Conservation (phyloP, 1,140 invertebrate species). For the Coboldia fuscipes region DNA sequence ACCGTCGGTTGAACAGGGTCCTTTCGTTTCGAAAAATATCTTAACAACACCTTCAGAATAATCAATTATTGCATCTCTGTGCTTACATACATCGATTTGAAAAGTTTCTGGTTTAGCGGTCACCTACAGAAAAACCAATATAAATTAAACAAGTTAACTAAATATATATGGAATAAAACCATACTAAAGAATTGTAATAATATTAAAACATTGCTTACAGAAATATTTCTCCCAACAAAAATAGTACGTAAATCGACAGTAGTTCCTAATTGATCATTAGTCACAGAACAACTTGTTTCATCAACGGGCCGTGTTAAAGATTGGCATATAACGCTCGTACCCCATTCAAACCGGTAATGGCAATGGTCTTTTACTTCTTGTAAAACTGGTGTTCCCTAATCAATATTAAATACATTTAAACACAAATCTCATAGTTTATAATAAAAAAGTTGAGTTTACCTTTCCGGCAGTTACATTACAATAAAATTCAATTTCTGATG, state of each 20-base stretch:
- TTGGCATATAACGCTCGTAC: conserved; percentile 25
- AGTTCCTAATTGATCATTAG: conserved; percentile 11
- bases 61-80: conserved; percentile 14
- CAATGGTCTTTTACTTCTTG: conserved; percentile 20
- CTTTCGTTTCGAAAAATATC: conserved; percentile 15
- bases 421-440: background rate
- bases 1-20: conserved; percentile 13
- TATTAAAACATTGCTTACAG: no score
- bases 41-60: conserved; percentile 18
- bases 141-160: background rate
- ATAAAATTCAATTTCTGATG: conserved; percentile 22
- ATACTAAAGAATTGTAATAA: no score
- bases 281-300: conserved; percentile 13
- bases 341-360: conserved; percentile 24
- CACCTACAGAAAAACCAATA: conserved; percentile 7
- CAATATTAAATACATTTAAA: conserved; percentile 1
- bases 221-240: no score
- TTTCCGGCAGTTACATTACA: conserved; percentile 20
- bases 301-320: no score
- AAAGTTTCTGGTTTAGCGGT: conserved; percentile 6
- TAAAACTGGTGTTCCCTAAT: conserved; percentile 21
- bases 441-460: conserved; percentile 14
- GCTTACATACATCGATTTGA: conserved; percentile 12
- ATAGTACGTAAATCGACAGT: conserved; percentile 10
- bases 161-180: no score